phyloP scores from a whole-genome alignment of 2,113 vertebrate genomes.

The Lanius collurio region DNA sequence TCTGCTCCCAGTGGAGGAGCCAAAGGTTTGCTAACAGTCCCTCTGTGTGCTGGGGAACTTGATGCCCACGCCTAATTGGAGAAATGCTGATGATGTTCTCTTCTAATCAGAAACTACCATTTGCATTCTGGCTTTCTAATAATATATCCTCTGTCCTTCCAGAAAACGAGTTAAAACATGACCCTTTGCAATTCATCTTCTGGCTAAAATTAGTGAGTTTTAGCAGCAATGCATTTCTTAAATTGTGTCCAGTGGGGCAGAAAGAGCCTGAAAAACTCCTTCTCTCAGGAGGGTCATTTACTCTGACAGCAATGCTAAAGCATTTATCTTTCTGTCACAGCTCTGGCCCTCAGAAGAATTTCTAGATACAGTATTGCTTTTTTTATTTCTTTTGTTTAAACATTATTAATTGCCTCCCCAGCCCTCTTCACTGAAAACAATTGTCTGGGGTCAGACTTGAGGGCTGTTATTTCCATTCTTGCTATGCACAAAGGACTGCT shows the following conservation, averaged over 20 bases:
- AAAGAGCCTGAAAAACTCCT: conserved; percentile 49
- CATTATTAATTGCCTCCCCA: conserved; percentile 63
- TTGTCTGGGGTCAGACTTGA: conserved; percentile 52
- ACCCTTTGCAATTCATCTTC: conserved; percentile 39
- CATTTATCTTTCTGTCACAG: conserved; percentile 52
- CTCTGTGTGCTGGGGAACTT: background rate
- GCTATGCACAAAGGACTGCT: conserved; percentile 1
- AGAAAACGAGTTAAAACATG: background rate
- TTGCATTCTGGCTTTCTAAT: background rate
- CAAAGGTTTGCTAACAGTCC: background rate
- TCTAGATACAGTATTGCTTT: conserved; percentile 40
- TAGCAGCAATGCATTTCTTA: conserved; percentile 12
- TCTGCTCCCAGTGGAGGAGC: background rate
- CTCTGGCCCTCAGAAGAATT: conserved; percentile 50
- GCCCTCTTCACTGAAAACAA: conserved; percentile 40
- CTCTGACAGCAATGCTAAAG: conserved; percentile 29
- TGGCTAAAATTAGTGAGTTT: conserved; percentile 47
- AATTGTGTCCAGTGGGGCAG: conserved; percentile 50
- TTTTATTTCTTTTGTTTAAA: conserved; percentile 55
- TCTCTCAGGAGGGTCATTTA: conserved; percentile 61
- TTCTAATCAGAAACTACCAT: conserved; percentile 38
- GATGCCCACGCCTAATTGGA: background rate
- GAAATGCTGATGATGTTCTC: background rate
- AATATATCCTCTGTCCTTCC: conserved; percentile 11
- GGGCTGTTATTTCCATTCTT: conserved; percentile 52